Percentiles rank a stretch among this genome's conserved stretches.
These are phyloP conservation scores for Xenopus petersii DNA, from an alignment of 2,797 vertebrate genomes.

Conservation along the genomic window DNA sequence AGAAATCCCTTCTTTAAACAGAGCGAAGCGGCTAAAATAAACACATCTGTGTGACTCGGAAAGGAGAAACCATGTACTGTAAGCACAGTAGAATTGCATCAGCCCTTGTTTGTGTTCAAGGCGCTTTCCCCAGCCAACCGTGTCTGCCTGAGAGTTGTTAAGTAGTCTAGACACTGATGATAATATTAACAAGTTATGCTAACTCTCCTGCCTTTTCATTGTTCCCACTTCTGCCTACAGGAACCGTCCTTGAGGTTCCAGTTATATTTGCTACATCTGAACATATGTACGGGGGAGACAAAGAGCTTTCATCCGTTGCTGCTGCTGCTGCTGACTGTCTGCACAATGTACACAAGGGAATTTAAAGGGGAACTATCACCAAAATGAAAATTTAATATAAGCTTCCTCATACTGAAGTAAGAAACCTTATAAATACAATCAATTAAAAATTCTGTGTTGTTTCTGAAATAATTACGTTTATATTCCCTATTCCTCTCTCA, in stretches of 20 bases:
- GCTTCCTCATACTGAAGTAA: no score
- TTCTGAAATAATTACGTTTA: no score
- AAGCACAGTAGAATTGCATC: slow-evolving; percentile 8
- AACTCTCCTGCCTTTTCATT: slow-evolving; percentile 67
- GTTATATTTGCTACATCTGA: slow-evolving; percentile 66
- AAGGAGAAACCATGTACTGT: slow-evolving; percentile 26
- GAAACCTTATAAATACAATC: no score
- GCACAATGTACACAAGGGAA: no score
- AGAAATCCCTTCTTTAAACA: slow-evolving; percentile 18
- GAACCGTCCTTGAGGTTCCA: slow-evolving; percentile 62
- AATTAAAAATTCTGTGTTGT: no score
- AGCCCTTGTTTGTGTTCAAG: slow-evolving; percentile 42
- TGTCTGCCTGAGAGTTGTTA: slow-evolving; percentile 76
- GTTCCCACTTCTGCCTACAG: slow-evolving; percentile 71
- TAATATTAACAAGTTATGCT: slow-evolving; percentile 73
- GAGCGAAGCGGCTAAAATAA: slow-evolving; percentile 44
- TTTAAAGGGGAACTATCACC: no score
- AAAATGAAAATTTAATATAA: no score
- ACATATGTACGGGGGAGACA: slow-evolving; percentile 58
- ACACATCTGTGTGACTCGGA: slow-evolving; percentile 40
- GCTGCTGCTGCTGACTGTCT: no score
- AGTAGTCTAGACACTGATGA: slow-evolving; percentile 77
- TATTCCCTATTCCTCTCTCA: no score
- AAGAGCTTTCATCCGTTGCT: no score
- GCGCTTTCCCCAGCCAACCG: slow-evolving; percentile 32